These are phyloP conservation scores for Xyrichtys novacula DNA, from an alignment of 2,797 vertebrate species.

Conservation along the genomic window DNA sequence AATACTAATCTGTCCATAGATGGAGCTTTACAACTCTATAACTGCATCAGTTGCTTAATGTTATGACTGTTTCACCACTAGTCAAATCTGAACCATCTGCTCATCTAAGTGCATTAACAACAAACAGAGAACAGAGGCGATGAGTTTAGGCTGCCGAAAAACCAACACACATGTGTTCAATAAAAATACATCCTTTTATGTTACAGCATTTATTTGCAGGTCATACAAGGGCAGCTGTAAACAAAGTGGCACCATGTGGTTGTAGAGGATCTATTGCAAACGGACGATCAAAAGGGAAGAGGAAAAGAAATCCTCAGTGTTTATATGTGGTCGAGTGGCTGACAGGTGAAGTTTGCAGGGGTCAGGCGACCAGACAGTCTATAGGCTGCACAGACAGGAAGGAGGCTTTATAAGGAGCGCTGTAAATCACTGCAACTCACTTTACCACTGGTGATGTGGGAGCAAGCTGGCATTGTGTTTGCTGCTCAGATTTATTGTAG, in stretches of 20 bases:
- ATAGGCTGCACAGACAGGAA: constrained; percentile 57
- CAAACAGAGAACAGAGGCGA: constrained; percentile 24
- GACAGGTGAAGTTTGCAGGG: constrained; percentile 35
- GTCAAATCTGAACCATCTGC: constrained; percentile 44
- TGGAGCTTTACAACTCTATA: neutral
- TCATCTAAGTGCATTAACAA: constrained; percentile 24
- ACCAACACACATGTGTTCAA: constrained; percentile 52
- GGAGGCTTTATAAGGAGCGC: constrained; percentile 54
- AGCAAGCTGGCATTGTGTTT: constrained; percentile 47
- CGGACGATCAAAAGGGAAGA: constrained; percentile 56
- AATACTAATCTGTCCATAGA: constrained; percentile 20
- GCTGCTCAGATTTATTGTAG: constrained; percentile 62
- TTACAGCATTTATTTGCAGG: constrained; percentile 53
- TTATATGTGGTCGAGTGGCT: constrained; percentile 52
- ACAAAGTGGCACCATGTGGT: constrained; percentile 68
- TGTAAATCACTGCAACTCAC: constrained; percentile 69
- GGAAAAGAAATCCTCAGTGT: constrained; percentile 51
- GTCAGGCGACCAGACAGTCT: constrained; percentile 36
- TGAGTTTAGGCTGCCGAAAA: constrained; percentile 25
- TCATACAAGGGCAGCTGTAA: constrained; percentile 52
- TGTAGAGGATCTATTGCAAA: constrained; percentile 39
- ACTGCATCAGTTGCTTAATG: constrained; percentile 26
- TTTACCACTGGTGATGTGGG: constrained; percentile 45
- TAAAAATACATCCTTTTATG: constrained; percentile 51
- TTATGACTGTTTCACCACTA: constrained; percentile 7